Percentiles rank a stretch among this genome's conserved stretches.
Evolutionary conservation across 2,888 invertebrate genomes (phyloP).

Genomic region (Itoplectis maculator): DNA sequence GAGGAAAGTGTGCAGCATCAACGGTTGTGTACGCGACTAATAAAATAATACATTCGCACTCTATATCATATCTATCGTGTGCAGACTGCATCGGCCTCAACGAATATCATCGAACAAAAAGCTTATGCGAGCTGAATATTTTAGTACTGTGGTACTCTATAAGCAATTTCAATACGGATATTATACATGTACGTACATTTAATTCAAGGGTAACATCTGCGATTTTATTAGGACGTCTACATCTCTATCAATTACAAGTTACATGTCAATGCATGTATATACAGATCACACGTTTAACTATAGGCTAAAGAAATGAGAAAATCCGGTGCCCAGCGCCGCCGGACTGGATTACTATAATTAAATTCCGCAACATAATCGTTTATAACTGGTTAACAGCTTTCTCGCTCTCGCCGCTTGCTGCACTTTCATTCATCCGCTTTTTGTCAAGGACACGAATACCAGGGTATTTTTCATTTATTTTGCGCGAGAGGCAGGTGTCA

Average conservation of each 20-base stretch:
- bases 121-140: neutral
- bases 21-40: slow-evolving; percentile 45
- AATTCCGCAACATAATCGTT: slow-evolving; percentile 47
- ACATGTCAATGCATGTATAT: neutral
- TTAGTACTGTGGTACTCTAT: no score
- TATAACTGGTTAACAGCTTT: slow-evolving; percentile 43
- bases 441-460: slow-evolving; percentile 43
- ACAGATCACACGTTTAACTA: slow-evolving; percentile 2
- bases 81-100: neutral
- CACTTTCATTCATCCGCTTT: slow-evolving; percentile 36
- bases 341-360: slow-evolving; percentile 54
- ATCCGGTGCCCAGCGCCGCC: slow-evolving; percentile 37
- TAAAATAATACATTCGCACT: slow-evolving; percentile 22
- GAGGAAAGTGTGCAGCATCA: slow-evolving; percentile 6
- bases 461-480: slow-evolving; percentile 32
- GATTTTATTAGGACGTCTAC: neutral
- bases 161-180: neutral
- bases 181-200: no score
- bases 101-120: neutral
- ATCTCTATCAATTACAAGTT: neutral
- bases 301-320: slow-evolving; percentile 5
- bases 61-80: neutral
- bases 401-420: slow-evolving; percentile 40
- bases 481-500: slow-evolving; percentile 43
- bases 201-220: neutral